A percentile compares a stretch with the other conserved stretches of the same genome.
Conservation (phyloP, 2,888 invertebrate genomes). For the Leptogaster cylindrica region DNA sequence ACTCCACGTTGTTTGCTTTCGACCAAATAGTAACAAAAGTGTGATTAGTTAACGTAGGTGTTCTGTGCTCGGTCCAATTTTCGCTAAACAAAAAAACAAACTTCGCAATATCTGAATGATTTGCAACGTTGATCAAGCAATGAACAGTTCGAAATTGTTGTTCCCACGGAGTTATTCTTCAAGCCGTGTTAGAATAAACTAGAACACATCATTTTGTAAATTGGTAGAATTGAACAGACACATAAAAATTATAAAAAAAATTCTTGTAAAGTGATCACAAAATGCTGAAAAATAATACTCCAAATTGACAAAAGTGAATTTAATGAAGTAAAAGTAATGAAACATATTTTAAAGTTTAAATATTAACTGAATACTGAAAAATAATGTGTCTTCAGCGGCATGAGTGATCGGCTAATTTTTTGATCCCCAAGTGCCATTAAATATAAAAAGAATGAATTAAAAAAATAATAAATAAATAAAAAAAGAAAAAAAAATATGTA, state of each 20-base stretch:
- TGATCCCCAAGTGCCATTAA: slow-evolving; percentile 39
- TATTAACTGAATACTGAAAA: slow-evolving; percentile 8
- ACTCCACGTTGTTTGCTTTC: too few relatives aligned
- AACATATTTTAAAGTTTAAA: background rate
- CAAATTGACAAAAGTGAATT: background rate
- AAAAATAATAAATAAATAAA: slow-evolving; percentile 4
- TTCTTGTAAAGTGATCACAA: slow-evolving; percentile 9
- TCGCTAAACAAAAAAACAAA: too few relatives aligned
- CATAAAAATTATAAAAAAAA: background rate
- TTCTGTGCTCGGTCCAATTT: too few relatives aligned
- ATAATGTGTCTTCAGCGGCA: slow-evolving; percentile 35
- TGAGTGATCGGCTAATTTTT: slow-evolving; percentile 35
- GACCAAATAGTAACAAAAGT: too few relatives aligned
- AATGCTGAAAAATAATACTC: background rate
- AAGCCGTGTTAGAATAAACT: too few relatives aligned
- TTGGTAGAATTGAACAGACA: too few relatives aligned
- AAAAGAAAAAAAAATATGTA: background rate
- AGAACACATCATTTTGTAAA: too few relatives aligned
- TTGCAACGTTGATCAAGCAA: too few relatives aligned
- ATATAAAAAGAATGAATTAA: slow-evolving; percentile 18
- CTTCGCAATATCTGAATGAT: too few relatives aligned
- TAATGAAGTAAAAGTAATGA: background rate
- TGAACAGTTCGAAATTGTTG: too few relatives aligned
- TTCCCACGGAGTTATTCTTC: too few relatives aligned
- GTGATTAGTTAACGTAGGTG: too few relatives aligned